Conservation (phyloP, 2,888 invertebrate genomes). For the Digitonthophagus gazella region DNA sequence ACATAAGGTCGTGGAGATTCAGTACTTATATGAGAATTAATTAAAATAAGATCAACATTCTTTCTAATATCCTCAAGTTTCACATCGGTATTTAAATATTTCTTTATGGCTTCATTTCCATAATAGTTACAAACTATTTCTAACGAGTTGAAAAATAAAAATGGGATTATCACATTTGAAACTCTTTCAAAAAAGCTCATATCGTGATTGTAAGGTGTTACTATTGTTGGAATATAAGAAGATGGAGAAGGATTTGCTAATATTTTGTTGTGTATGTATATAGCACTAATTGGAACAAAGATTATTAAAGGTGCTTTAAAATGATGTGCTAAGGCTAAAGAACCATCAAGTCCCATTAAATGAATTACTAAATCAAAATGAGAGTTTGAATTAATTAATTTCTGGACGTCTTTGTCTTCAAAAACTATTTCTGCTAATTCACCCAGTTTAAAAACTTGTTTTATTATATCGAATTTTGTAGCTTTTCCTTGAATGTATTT, state of each 20-base stretch:
- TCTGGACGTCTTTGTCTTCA: neutral
- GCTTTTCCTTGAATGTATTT: neutral
- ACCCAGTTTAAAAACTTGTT: neutral
- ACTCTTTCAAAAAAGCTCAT: conserved; percentile 57
- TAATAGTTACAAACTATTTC: conserved; percentile 36
- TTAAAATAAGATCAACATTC: conserved; percentile 38
- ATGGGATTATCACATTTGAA: conserved; percentile 46
- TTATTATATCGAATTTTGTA: neutral
- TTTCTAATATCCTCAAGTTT: conserved; percentile 37
- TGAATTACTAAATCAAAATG: conserved; percentile 4
- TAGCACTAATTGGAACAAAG: neutral
- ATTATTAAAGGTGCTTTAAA: conserved; percentile 28
- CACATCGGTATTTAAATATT: conserved; percentile 39
- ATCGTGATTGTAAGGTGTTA: conserved; percentile 46
- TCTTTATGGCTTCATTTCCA: conserved; percentile 36
- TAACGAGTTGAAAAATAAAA: conserved; percentile 44
- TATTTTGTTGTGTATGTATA: neutral
- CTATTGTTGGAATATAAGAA: conserved; percentile 53
- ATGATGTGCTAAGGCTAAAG: conserved; percentile 1
- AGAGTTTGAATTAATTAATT: neutral
- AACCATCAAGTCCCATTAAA: neutral
- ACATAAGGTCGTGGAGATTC: conserved; percentile 53
- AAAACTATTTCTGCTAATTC: neutral
- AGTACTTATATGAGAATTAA: conserved; percentile 53
- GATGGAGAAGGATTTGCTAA: conserved; percentile 52